phyloP scores from a whole-genome alignment of 2,888 invertebrate genomes.

The Conus canariensis region DNA sequence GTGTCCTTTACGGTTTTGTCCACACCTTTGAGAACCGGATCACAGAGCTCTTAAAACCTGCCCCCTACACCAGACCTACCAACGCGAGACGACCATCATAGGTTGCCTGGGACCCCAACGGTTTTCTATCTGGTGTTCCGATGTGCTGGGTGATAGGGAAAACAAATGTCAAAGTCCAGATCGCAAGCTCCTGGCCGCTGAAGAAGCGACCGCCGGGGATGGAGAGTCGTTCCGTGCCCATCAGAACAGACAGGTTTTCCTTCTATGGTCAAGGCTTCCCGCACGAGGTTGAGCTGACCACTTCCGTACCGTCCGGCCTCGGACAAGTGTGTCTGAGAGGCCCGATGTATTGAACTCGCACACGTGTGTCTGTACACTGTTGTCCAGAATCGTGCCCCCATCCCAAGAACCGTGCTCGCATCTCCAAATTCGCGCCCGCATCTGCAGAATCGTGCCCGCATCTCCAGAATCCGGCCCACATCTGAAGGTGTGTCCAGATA shows the following conservation, averaged over 20 bases:
- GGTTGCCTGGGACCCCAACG: too few species aligned
- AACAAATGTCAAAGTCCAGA: not conserved
- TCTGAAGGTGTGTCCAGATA: not conserved
- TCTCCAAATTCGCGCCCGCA: too few species aligned
- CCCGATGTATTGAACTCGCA: not conserved
- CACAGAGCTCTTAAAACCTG: too few species aligned
- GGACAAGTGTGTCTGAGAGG: not conserved
- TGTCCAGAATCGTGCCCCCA: not conserved
- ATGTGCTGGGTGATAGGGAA: not conserved
- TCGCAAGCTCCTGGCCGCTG: not conserved
- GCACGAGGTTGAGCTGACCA: slow-evolving; percentile 33
- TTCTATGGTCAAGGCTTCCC: slow-evolving; percentile 40
- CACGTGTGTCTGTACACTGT: too few species aligned
- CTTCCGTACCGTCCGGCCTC: not conserved
- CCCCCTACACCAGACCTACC: too few species aligned
- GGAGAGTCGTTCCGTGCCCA: slow-evolving; percentile 9
- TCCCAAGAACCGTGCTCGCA: not conserved
- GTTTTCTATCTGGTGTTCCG: too few species aligned
- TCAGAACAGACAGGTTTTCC: slow-evolving; percentile 33
- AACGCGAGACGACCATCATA: too few species aligned
- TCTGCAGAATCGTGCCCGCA: too few species aligned
- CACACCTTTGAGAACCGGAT: too few species aligned
- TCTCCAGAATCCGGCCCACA: too few species aligned
- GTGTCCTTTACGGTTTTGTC: too few species aligned
- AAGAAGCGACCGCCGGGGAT: not conserved